These are phyloP conservation scores for Synanthedon andrenaeformis DNA, from an alignment of 2,888 invertebrate species.

Conservation along the genomic window DNA sequence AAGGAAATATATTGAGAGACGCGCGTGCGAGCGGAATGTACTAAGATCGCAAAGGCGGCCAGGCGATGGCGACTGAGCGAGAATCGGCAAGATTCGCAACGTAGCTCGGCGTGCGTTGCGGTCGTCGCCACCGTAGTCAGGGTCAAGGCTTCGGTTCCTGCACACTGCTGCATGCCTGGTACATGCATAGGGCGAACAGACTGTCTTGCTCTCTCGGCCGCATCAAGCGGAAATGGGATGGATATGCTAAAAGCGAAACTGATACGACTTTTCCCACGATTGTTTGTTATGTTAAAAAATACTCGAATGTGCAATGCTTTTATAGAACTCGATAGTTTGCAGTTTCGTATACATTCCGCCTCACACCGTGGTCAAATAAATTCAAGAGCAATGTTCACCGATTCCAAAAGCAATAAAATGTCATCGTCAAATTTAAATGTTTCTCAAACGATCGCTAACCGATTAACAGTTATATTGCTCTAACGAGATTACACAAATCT, in stretches of 20 bases:
- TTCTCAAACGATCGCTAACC: constrained; percentile 34
- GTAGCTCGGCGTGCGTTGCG: constrained; percentile 62
- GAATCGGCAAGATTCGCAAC: constrained; percentile 57
- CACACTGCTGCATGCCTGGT: constrained; percentile 57
- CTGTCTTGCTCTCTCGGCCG: constrained; percentile 31
- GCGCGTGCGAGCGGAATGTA: constrained; percentile 55
- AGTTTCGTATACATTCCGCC: constrained; percentile 7
- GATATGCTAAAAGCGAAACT: constrained; percentile 51
- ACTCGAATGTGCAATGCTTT: constrained; percentile 8
- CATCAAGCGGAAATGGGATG: constrained; percentile 47
- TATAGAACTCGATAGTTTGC: not conserved
- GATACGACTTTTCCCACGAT: constrained; percentile 29
- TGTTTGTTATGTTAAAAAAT: constrained; percentile 16
- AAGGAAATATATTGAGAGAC: constrained; percentile 41
- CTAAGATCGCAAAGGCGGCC: constrained; percentile 50
- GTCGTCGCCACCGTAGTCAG: constrained; percentile 69
- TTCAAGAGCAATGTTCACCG: constrained; percentile 15
- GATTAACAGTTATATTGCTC: constrained; percentile 40
- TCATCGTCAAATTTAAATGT: constrained; percentile 24
- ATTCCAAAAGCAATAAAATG: constrained; percentile 25
- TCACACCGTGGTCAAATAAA: constrained; percentile 12
- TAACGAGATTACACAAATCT: constrained; percentile 69
- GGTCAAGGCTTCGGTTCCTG: constrained; percentile 66
- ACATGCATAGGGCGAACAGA: constrained; percentile 24
- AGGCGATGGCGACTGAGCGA: constrained; percentile 28